Evolutionary conservation across 2,888 invertebrate species (phyloP), one percentile per base, ranked within the genome.

Genomic region (Atethmia centrago): DNA sequence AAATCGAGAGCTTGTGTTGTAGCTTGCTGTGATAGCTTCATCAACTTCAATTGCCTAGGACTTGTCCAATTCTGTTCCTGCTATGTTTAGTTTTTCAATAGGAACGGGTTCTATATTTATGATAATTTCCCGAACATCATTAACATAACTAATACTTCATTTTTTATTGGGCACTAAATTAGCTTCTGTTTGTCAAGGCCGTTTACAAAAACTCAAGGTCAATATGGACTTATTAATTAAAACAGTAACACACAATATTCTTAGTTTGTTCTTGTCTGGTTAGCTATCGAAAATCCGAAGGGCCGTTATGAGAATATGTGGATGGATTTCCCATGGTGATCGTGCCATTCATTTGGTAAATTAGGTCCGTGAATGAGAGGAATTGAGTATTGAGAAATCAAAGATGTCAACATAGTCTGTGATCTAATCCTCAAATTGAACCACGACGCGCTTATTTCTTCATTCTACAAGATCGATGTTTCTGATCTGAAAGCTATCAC

Each of bases 171-270:
- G 25, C 31, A 40, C 2, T 58, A 62, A 56, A 71, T 53, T 25
- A 71, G 36, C n/a, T 71, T 31, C 36, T 51, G 9, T 45, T 62
- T 78, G 2, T 79, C 55, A 51, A 71, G 42, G 55, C n/a, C 25
- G 10, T 55, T 55, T 25, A 40, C 21, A 47, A 47, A 58, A 77
- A 25, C 21, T 58, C 31, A 49, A 16, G 21, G 55, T 56, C 62
- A 56, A 12, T 42, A 70, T 7, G n/a, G 16, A 45, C 53, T n/a
- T 53, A 53, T 40, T 21, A 12, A 45, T 40, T 74, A 2, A 19
- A 28, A n/a, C 3, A 40, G 8, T 40, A 16, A 51, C 14, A 36
- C 4, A 47, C 55, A 31, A 51, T 70, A 51, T 65, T 65, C 47
- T 64, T 40, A 47, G 36, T 36, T 55, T 58, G 36, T 55, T 61